Base-by-base conservation (phyloP, 2,113 vertebrate species). In the Oreotragus oreotragus region DNA sequence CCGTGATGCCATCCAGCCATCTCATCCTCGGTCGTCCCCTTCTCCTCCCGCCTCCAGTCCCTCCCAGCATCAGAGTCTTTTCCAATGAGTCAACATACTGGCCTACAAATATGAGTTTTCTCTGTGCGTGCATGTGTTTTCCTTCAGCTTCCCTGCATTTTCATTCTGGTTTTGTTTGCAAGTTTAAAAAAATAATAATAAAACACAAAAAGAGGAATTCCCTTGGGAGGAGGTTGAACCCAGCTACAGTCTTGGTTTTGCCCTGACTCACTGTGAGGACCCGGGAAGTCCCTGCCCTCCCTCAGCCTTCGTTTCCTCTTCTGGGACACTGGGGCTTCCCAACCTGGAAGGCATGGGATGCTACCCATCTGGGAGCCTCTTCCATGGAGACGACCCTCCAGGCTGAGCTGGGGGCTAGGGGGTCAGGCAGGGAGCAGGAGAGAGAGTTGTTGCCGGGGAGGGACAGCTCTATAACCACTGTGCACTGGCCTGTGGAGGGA, bases 161-260 rank as follows among this genome's bases (percentile, higher is more conserved):
- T 95, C 93, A 23, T 88, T 85, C 80, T 90, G 58, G 30, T 62
- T 94, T 90, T 96, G 13, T 94, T 90, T 94, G 43, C 77, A 58
- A 96, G 84, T 77, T 87, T 39, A 55, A 95, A 85, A 93, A 81
- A 73, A 53, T 33, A 92, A 89, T n/a, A 90, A 73, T 47, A 76
- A 85, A 94, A 93, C 79, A 81, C 62, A 93, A 87, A 92, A 96
- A 89, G 81, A 97, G 66, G 83, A 97, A 93, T 96, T 96, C 66
- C 73, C 83, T 7, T 43, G n/a, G 64, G 60, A 66, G 45, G 58
- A 96, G 64, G 11, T 14, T 80, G 64, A 96, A 64, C 73, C 60
- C 53, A 6, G 27, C 30, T 64, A 15, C 10, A 84, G 76, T 87
- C 53, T 66, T 49, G 55, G 64, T 79, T 89, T 79, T 70, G 53